Conservation (phyloP, 1,140 invertebrate species). For the Megalopta genalis region DNA sequence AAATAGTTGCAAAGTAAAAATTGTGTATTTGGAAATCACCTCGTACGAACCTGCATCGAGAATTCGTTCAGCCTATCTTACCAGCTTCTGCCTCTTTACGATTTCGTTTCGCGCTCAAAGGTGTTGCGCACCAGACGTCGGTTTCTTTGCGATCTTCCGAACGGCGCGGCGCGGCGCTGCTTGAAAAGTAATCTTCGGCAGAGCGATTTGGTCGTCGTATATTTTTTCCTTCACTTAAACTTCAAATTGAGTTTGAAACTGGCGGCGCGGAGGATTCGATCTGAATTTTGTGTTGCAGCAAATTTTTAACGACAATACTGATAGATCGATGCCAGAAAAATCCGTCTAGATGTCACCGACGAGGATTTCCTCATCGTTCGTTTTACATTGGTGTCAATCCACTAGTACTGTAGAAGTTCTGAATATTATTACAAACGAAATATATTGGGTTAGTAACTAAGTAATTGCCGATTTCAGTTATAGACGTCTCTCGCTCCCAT, state of each 20-base stretch:
- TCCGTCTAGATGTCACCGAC: too few relatives aligned
- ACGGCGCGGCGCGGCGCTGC: slow-evolving; percentile 5
- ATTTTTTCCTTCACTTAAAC: slow-evolving; percentile 14
- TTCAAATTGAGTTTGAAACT: slow-evolving; percentile 42
- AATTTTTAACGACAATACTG: background rate
- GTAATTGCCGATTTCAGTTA: too few relatives aligned
- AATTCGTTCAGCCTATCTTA: slow-evolving; percentile 40
- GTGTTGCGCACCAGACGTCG: background rate
- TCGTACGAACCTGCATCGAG: background rate
- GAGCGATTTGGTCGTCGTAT: too few relatives aligned
- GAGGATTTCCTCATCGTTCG: too few relatives aligned
- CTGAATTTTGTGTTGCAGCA: background rate
- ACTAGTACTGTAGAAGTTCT: too few relatives aligned
- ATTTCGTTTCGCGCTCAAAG: background rate
- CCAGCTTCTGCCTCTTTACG: background rate
- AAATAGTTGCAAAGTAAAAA: background rate
- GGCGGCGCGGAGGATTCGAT: slow-evolving; percentile 5
- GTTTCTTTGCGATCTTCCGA: slow-evolving; percentile 13
- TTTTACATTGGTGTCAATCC: too few relatives aligned
- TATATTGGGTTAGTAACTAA: too few relatives aligned
- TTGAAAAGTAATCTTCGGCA: slow-evolving; percentile 28
- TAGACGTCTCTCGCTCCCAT: too few relatives aligned
- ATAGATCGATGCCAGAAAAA: background rate
- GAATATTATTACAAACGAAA: too few relatives aligned
- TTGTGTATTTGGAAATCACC: background rate